Conservation (phyloP, 1,140 invertebrate species). For the Drepana arcuata region DNA sequence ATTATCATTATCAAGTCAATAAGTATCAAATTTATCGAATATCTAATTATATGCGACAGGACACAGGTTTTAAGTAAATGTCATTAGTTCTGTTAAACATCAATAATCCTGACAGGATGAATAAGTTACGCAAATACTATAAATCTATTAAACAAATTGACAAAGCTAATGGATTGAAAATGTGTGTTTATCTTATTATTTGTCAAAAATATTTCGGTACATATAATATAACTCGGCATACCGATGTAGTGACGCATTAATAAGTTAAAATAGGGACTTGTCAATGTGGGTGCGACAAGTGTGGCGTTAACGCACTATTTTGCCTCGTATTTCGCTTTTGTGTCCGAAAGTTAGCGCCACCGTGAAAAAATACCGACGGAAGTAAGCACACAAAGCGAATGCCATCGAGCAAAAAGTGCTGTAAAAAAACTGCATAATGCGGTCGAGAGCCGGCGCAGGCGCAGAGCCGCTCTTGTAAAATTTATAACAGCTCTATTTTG, state of each 20-base stretch:
- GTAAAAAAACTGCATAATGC: slow-evolving; percentile 66
- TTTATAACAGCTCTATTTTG: slow-evolving; percentile 70
- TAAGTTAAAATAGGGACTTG: not conserved
- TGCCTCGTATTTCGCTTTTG: slow-evolving; percentile 46
- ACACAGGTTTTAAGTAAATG: too few relatives aligned
- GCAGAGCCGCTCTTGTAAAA: slow-evolving; percentile 59
- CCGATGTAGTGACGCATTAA: not conserved
- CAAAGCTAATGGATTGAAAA: too few relatives aligned
- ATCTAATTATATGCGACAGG: too few relatives aligned
- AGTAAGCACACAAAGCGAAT: slow-evolving; percentile 64
- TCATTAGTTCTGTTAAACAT: too few relatives aligned
- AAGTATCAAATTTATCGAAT: too few relatives aligned
- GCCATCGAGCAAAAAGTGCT: slow-evolving; percentile 53
- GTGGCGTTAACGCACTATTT: slow-evolving; percentile 42
- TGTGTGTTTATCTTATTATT: not conserved
- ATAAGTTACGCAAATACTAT: not conserved
- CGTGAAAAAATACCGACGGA: slow-evolving; percentile 62
- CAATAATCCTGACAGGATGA: too few relatives aligned
- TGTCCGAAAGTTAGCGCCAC: slow-evolving; percentile 60
- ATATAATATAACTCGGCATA: too few relatives aligned
- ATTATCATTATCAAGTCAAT: too few relatives aligned
- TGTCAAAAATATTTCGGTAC: not conserved
- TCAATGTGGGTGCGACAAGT: not conserved
- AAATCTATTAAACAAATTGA: not conserved
- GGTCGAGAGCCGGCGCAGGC: slow-evolving; percentile 51